These are phyloP conservation scores for Lamellibrachia satsuma DNA, from an alignment of 2,888 invertebrate species.

Conservation along the genomic window DNA sequence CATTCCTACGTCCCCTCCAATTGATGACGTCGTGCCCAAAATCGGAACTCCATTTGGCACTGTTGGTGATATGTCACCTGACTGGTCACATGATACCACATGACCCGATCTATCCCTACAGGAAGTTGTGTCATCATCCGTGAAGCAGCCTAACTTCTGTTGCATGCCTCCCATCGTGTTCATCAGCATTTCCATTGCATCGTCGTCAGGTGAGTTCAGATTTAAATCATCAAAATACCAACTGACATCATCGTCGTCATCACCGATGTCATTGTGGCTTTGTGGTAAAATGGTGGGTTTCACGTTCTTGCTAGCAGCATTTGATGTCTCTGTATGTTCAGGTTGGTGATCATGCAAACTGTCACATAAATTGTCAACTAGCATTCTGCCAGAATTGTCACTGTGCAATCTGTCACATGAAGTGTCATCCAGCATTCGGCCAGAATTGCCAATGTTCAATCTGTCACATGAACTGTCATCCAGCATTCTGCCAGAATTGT, in stretches of 20 bases:
- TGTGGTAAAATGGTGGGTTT: neutral
- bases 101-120: neutral
- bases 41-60: neutral
- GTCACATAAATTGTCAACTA: neutral
- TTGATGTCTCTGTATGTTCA: neutral
- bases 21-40: neutral
- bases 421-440: too few species aligned
- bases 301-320: neutral
- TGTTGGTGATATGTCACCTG: neutral
- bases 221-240: neutral
- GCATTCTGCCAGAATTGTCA: neutral
- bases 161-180: neutral
- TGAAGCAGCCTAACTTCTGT: neutral
- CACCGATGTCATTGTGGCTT: neutral
- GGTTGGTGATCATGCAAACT: neutral
- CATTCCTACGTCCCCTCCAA: neutral
- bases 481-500: too few species aligned
- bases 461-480: too few species aligned
- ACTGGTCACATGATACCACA: neutral
- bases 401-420: neutral
- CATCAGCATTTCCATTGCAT: neutral
- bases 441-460: too few species aligned
- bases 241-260: neutral
- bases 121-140: neutral
- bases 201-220: neutral